phyloP scores from a whole-genome alignment of 2,797 vertebrate species.

The Crotalus adamanteus region DNA sequence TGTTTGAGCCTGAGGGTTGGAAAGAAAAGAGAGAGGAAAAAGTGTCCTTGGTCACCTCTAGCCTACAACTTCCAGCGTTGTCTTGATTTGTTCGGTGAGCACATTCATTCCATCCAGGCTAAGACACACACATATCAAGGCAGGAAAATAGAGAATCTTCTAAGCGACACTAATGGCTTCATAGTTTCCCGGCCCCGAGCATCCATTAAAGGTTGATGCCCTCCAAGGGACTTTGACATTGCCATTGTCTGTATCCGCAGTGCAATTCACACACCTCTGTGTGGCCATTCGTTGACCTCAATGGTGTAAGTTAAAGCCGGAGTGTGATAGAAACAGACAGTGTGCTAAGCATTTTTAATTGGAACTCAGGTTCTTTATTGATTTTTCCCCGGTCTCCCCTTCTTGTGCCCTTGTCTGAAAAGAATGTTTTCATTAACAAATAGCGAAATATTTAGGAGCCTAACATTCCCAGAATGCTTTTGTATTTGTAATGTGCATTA shows the following conservation, averaged over 20 bases:
- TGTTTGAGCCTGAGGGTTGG: neutral
- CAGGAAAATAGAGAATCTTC: neutral
- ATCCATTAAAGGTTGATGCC: neutral
- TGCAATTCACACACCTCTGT: neutral
- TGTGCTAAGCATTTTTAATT: conserved; percentile 61
- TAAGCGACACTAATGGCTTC: neutral
- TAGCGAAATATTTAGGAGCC: conserved; percentile 63
- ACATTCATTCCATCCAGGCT: neutral
- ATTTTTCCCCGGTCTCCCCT: neutral
- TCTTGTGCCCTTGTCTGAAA: conserved; percentile 27
- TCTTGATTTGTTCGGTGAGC: neutral
- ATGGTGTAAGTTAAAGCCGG: conserved; percentile 51
- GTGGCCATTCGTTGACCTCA: conserved; percentile 59
- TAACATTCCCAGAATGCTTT: conserved; percentile 48
- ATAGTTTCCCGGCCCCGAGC: neutral
- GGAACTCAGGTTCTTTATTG: conserved; percentile 57
- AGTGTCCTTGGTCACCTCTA: neutral
- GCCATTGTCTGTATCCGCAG: conserved; percentile 1
- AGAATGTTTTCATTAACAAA: conserved; percentile 67
- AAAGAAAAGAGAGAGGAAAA: neutral
- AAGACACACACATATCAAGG: fast-evolving
- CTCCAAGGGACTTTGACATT: neutral
- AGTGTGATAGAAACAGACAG: conserved; percentile 60
- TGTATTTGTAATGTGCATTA: conserved; percentile 67
- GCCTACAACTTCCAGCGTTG: neutral